Evolutionary conservation across 2,797 vertebrate species (phyloP), one percentile per base, ranked within the genome.

Genomic region (Dallia pectoralis): DNA sequence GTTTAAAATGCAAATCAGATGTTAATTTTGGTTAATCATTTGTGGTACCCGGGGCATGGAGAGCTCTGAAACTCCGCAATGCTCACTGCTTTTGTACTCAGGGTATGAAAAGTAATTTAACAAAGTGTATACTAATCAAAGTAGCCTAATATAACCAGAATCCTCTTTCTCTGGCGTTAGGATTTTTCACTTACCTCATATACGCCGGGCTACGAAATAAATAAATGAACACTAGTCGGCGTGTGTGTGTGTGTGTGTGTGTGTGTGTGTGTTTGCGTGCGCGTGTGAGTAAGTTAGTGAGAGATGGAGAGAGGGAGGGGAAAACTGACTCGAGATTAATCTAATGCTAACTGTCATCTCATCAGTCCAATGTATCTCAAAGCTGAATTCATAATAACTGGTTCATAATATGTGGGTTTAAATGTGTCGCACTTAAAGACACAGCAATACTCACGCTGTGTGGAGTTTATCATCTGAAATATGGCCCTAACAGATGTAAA

Each of bases 11-110:
- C 86, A 91, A 93, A 93, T 93, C 79, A 91, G 84, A 92, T 91
- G 90, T 88, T 89, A 91, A 91, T 91, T 91, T 82, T 78, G 82
- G 88, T 92, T 91, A 93, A 93, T 93, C 85, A 92, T 92, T 90
- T 88, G 87, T 76, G 87, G 82, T 83, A 91, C 90, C 89, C 84
- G 85, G 82, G 89, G 90, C 90, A 81, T 76, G 77, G 74, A 79
- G 83, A 87, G 82, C 87, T 87, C 79, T 74, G 71, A 82, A 89
- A 87, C 85, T 80, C 82, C 27, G 85, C 77, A 86, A 84, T 90
- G 9, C 85, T 89, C 88, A 84, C 88, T 90, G 87, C 83, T 85
- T 87, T 85, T 87, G 87, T 87, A 84, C 89, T 89, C 82, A 86
- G 86, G 89, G 89, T 89, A 88, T 87, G 80, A 89, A 90, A 91